Conservation (phyloP, 2,888 invertebrate species). For the Ochropleura leucogaster region DNA sequence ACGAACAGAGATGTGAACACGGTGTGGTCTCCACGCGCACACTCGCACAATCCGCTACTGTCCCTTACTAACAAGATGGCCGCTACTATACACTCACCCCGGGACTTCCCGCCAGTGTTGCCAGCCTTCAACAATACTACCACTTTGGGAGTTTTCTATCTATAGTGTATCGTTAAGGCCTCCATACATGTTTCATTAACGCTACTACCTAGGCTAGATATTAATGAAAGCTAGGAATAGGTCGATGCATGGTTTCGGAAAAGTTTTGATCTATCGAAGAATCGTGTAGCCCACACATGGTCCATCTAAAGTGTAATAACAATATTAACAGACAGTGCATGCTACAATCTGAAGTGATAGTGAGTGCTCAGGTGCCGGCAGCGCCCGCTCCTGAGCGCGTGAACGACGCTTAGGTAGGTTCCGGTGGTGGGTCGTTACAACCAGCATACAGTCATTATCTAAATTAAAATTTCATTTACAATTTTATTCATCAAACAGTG, state of each 20-base stretch:
- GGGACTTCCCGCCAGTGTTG: conserved; percentile 63
- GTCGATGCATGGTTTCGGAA: conserved; percentile 84
- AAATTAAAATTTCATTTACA: conserved; percentile 60
- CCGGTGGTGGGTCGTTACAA: conserved; percentile 75
- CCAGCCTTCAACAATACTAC: conserved; percentile 45
- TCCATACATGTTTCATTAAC: conserved; percentile 84
- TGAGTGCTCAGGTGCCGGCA: conserved; percentile 61
- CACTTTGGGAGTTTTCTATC: conserved; percentile 56
- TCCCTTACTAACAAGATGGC: conserved; percentile 87
- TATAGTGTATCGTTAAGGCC: conserved; percentile 81
- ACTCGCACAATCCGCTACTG: conserved; percentile 88
- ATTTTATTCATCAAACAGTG: conserved; percentile 61
- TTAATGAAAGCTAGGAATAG: conserved; percentile 82
- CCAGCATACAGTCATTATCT: conserved; percentile 55
- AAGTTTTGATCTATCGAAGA: conserved; percentile 64
- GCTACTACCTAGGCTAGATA: conserved; percentile 87
- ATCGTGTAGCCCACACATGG: conserved; percentile 67
- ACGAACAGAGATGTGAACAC: conserved; percentile 78
- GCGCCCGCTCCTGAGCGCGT: conserved; percentile 53
- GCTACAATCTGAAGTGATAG: conserved; percentile 76
- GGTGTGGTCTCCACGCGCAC: conserved; percentile 89
- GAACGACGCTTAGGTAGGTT: conserved; percentile 75
- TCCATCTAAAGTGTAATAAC: conserved; percentile 82
- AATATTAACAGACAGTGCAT: conserved; percentile 84
- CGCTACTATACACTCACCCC: conserved; percentile 77